phyloP scores from a whole-genome alignment of 1,140 invertebrate species.

The Pseudoatta argentina region DNA sequence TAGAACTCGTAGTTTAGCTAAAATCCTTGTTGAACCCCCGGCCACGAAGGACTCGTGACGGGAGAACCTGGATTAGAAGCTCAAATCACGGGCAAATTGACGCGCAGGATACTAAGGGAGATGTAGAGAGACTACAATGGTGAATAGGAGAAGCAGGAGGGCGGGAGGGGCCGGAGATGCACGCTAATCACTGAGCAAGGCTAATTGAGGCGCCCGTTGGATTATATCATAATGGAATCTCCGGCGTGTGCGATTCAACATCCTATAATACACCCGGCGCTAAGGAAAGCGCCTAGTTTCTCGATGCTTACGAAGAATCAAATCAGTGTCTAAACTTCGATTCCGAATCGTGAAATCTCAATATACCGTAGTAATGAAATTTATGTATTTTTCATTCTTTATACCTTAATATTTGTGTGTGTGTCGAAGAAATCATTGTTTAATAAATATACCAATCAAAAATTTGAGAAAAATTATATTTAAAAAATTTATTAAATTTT shows the following conservation, averaged over 20 bases:
- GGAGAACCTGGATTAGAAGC: conserved; percentile 65
- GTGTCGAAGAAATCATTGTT: not conserved
- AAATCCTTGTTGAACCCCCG: conserved; percentile 29
- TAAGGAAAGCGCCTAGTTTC: conserved; percentile 22
- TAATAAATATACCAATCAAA: not conserved
- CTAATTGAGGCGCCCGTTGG: conserved; percentile 83
- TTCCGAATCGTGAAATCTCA: not conserved
- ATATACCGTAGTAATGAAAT: not conserved
- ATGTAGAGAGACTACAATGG: conserved; percentile 46
- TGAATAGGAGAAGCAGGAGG: conserved; percentile 45
- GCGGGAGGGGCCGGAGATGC: conserved; percentile 55
- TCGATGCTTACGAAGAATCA: conserved; percentile 7
- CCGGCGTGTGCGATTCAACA: conserved; percentile 67
- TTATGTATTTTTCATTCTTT: not conserved
- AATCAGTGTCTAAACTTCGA: not conserved
- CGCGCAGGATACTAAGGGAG: conserved; percentile 72
- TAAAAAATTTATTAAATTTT: too few species aligned
- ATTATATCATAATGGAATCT: conserved; percentile 84
- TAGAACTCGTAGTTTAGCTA: conserved; percentile 24
- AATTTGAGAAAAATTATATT: not conserved
- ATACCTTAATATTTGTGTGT: not conserved
- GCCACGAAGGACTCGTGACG: conserved; percentile 43
- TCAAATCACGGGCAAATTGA: conserved; percentile 77
- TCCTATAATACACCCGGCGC: conserved; percentile 39
- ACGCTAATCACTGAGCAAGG: conserved; percentile 82